phyloP scores from a whole-genome alignment of 2,113 vertebrate genomes.

The Muscicapa adusta region DNA sequence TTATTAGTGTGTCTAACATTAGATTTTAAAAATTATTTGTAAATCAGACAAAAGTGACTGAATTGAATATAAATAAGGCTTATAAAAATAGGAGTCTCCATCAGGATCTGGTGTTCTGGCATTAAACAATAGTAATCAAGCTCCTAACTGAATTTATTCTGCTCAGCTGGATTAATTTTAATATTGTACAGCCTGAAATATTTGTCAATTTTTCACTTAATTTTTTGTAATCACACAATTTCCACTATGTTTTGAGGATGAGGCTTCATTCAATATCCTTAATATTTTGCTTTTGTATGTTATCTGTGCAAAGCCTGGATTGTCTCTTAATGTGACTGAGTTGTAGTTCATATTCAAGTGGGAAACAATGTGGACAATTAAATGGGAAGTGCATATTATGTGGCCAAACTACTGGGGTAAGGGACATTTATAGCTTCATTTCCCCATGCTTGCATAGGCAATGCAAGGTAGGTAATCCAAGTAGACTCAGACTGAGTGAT shows the following conservation, averaged over 20 bases:
- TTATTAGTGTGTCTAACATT: background rate
- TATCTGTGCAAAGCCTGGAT: background rate
- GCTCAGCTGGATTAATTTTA: background rate
- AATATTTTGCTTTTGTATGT: background rate
- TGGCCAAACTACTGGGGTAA: background rate
- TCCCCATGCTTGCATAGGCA: background rate
- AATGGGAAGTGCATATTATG: background rate
- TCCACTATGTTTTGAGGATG: background rate
- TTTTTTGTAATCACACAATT: background rate
- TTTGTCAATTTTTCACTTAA: background rate
- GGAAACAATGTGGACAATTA: background rate
- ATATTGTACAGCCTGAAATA: background rate
- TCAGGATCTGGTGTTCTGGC: background rate
- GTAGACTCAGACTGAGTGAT: background rate
- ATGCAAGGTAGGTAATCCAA: accelerated
- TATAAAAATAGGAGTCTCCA: background rate
- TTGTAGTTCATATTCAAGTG: background rate
- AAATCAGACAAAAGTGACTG: background rate
- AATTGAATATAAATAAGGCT: background rate
- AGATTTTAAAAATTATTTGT: background rate
- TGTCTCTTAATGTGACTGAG: background rate
- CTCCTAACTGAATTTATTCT: background rate
- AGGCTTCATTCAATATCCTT: background rate
- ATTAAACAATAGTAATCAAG: background rate
- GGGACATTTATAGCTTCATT: background rate